These are phyloP conservation scores for Neoscelio sp. DNA, from an alignment of 2,888 invertebrate genomes.

Conservation along the genomic window DNA sequence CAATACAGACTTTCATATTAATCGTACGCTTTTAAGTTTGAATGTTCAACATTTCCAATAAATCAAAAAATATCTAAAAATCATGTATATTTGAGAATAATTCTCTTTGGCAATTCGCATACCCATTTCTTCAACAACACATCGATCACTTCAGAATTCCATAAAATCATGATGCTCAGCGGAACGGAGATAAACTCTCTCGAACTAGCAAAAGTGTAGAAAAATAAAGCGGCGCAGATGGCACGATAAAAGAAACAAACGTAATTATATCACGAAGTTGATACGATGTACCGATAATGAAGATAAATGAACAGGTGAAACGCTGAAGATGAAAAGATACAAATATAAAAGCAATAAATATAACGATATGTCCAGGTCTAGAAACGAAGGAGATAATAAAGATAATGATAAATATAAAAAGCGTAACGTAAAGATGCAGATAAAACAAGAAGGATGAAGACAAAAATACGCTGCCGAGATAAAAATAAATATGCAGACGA, in stretches of 20 bases:
- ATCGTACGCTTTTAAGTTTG: too few relatives aligned
- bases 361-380: conserved; percentile 21
- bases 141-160: background rate
- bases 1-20: too few relatives aligned
- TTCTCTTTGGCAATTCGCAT: too few relatives aligned
- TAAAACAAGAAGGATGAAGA: conserved; percentile 11
- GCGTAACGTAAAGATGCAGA: conserved; percentile 11
- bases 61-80: too few relatives aligned
- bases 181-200: background rate
- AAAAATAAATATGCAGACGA: conserved; percentile 38
- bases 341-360: conserved; percentile 51
- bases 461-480: conserved; percentile 23
- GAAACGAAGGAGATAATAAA: conserved; percentile 30
- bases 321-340: conserved; percentile 40
- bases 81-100: too few relatives aligned
- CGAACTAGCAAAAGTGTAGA: background rate
- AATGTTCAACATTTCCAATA: too few relatives aligned
- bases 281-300: conserved; percentile 47
- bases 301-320: conserved; percentile 50
- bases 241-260: conserved; percentile 43
- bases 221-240: conserved; percentile 11
- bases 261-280: conserved; percentile 37
- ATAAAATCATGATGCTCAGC: background rate
- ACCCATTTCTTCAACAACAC: too few relatives aligned
- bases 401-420: conserved; percentile 23